Evolutionary conservation across 2,888 invertebrate genomes (phyloP).

Genomic region (Thumatha senex): DNA sequence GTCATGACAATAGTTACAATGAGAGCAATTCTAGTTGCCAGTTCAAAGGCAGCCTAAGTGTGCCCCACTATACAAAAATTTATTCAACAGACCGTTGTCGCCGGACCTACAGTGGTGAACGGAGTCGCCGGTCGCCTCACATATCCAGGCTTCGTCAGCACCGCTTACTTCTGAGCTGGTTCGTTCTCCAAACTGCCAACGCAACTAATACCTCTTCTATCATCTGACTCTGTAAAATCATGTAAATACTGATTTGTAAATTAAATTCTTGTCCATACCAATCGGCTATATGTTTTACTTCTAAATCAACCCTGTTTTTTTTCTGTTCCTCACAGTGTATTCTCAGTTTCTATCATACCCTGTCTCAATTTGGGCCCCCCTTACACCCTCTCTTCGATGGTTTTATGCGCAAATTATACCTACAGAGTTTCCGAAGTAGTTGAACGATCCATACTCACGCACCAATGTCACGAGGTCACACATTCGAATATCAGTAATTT

Average conservation of each 20-base stretch:
- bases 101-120: conserved; percentile 72
- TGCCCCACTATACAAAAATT: not conserved
- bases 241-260: conserved; percentile 32
- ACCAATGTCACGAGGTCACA: not conserved
- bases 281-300: not conserved
- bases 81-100: conserved; percentile 61
- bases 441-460: not conserved
- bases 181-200: conserved; percentile 3
- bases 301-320: too few species aligned
- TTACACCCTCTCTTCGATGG: too few species aligned
- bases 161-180: conserved; percentile 33
- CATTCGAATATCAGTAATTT: too few species aligned
- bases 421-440: too few species aligned
- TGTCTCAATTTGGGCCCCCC: too few species aligned
- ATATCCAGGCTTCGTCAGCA: conserved; percentile 57
- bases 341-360: too few species aligned
- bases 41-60: too few species aligned
- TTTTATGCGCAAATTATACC: too few species aligned
- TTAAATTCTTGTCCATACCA: conserved; percentile 25
- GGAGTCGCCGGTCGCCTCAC: conserved; percentile 44
- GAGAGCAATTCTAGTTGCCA: too few species aligned
- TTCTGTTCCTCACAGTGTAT: too few species aligned
- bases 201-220: conserved; percentile 22
- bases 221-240: conserved; percentile 16
- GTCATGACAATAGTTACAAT: too few species aligned